A percentile compares a stretch with the other conserved stretches of the same genome.
Evolutionary conservation across 2,113 vertebrate genomes (phyloP).

Genomic region (Pygoscelis antarcticus): DNA sequence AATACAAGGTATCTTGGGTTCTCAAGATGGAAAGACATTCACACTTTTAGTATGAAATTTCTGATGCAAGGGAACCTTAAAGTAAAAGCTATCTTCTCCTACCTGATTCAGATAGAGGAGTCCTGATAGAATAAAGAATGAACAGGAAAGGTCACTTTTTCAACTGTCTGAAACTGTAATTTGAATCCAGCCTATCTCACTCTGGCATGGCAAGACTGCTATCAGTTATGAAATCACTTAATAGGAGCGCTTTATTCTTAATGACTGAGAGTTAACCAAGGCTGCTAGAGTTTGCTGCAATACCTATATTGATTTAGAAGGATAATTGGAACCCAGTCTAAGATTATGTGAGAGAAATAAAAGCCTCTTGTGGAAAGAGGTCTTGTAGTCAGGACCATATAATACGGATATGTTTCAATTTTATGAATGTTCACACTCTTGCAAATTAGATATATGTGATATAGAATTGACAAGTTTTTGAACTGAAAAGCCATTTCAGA

Average conservation of each 20-base stretch:
- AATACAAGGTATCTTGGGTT: background rate
- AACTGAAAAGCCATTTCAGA: background rate
- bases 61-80: background rate
- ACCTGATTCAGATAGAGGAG: background rate
- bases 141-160: background rate
- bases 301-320: constrained; percentile 12
- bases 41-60: background rate
- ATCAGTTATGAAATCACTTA: constrained; percentile 25
- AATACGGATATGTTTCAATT: background rate
- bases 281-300: background rate
- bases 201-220: background rate
- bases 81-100: background rate
- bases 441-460: background rate
- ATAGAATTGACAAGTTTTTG: background rate
- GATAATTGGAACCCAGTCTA: constrained; percentile 3
- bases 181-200: background rate
- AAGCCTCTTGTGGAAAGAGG: background rate
- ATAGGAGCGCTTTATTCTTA: background rate
- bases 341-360: constrained; percentile 4
- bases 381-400: background rate
- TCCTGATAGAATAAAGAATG: background rate
- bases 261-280: constrained; percentile 10
- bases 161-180: background rate
- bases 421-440: background rate
- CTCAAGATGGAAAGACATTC: background rate